These are phyloP conservation scores for Aramus guarauna DNA, from an alignment of 2,113 vertebrate genomes.

Conservation along the genomic window DNA sequence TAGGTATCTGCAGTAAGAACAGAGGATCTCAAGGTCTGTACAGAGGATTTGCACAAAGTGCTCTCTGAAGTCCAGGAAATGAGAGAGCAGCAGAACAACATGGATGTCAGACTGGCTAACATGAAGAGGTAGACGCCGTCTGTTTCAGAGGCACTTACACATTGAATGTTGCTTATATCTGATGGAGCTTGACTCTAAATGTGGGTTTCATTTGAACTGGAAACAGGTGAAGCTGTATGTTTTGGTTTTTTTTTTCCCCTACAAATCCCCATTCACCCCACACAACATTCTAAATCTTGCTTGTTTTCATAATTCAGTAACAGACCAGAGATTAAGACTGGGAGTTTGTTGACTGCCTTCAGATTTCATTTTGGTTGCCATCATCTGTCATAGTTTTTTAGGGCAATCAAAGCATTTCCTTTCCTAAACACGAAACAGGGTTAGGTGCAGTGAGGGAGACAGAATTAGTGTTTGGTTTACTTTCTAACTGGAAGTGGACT, in stretches of 20 bases:
- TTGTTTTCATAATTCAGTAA: background rate
- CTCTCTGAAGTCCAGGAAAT: conserved; percentile 70
- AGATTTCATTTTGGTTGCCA: background rate
- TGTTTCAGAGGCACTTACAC: background rate
- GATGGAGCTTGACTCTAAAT: background rate
- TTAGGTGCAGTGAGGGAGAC: background rate
- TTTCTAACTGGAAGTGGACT: background rate
- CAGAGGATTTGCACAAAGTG: conserved; percentile 67
- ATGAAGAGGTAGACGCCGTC: conserved; percentile 65
- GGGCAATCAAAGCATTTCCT: background rate
- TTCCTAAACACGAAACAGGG: background rate
- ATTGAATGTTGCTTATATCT: background rate
- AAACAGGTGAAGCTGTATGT: background rate
- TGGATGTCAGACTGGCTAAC: conserved; percentile 65
- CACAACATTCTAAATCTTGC: background rate
- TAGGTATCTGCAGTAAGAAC: conserved; percentile 66
- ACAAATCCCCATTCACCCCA: background rate
- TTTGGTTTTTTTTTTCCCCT: background rate
- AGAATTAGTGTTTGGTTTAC: background rate
- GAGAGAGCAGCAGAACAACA: conserved; percentile 63
- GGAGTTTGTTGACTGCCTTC: background rate
- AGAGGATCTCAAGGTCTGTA: conserved; percentile 59
- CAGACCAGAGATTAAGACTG: background rate
- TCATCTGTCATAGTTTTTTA: background rate
- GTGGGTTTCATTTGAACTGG: background rate